Evolutionary conservation across 1,140 invertebrate genomes (phyloP), one percentile per base, ranked within the genome.

Genomic region (Leucophenga varia): DNA sequence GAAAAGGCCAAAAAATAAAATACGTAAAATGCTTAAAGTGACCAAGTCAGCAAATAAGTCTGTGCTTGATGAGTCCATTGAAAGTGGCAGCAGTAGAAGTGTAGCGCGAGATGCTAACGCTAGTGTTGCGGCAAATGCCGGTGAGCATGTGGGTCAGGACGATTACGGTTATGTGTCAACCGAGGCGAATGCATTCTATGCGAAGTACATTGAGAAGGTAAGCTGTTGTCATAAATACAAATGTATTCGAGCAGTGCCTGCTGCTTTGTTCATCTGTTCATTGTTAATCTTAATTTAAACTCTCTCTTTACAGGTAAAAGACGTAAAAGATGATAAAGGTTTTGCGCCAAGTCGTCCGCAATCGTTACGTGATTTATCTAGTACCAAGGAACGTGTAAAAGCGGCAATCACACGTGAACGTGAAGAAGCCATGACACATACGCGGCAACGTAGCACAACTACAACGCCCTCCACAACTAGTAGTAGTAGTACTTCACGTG

Each of bases 21-120:
- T 86, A 51, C 79, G 80, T 21, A 83, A 82, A 60, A 80, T 81
- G 73, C 53, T 83, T 1, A 82, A 82, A 71, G 80, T 90, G 2
- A 93, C 90, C 17, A 94, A 94, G 78, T 89, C 90, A 40, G 89
- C 90, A 0, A 93, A 91, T 70, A 91, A 93, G 72, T 86, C 90
- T 6, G 90, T 89, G 3, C 76, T 93, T 44, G 84, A 84, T 41
- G 90, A 93, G 82, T 89, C 89, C 42, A 78, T 89, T 43, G 86
- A 91, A 64, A 37, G 39, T 37, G 51, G 58, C 13, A 50, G 42
- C n/a, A n/a, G n/a, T n/a, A n/a, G n/a, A n/a, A n/a, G n/a, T n/a
- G n/a, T n/a, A n/a, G n/a, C n/a, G n/a, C n/a, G n/a, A n/a, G n/a
- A n/a, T n/a, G n/a, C n/a, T n/a, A n/a, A n/a, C 31, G 31, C 2